Evolutionary conservation across 2,113 vertebrate genomes (phyloP).

Genomic region (Chaetorhynchus papuensis): DNA sequence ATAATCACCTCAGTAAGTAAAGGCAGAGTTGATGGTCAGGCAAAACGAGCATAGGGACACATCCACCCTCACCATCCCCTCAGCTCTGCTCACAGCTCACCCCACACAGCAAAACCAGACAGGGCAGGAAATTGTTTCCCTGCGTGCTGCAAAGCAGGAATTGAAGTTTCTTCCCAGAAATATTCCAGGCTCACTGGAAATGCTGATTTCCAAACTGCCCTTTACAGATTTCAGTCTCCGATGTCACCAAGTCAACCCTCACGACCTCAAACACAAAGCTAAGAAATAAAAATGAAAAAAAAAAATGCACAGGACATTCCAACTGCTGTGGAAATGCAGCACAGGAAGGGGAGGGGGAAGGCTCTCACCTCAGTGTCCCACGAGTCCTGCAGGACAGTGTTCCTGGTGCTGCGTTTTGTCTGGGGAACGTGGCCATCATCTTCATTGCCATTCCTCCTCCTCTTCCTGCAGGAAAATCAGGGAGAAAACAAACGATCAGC

Average conservation of each 20-base stretch:
- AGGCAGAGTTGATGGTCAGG: neutral
- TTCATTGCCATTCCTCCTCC: conserved; percentile 81
- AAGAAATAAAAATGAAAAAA: rapidly evolving
- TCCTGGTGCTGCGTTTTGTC: conserved; percentile 82
- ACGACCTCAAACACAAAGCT: neutral
- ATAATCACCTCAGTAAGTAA: neutral
- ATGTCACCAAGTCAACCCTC: neutral
- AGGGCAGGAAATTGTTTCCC: neutral
- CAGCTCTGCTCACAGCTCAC: neutral
- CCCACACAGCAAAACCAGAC: neutral
- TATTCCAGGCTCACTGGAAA: neutral
- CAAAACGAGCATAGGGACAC: neutral
- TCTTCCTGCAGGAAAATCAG: conserved; percentile 78
- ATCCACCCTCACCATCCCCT: neutral
- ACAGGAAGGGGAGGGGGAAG: rapidly evolving
- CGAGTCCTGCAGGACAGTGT: conserved; percentile 81
- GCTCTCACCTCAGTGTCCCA: conserved; percentile 92
- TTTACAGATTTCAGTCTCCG: neutral
- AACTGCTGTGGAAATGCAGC: neutral
- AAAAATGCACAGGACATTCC: neutral
- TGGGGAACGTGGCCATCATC: conserved; percentile 83
- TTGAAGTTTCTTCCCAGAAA: neutral
- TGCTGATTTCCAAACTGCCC: neutral
- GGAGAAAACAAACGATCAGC: rapidly evolving
- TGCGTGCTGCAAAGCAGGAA: neutral